Conservation (phyloP, 2,113 vertebrate species). For the Mohoua ochrocephala region DNA sequence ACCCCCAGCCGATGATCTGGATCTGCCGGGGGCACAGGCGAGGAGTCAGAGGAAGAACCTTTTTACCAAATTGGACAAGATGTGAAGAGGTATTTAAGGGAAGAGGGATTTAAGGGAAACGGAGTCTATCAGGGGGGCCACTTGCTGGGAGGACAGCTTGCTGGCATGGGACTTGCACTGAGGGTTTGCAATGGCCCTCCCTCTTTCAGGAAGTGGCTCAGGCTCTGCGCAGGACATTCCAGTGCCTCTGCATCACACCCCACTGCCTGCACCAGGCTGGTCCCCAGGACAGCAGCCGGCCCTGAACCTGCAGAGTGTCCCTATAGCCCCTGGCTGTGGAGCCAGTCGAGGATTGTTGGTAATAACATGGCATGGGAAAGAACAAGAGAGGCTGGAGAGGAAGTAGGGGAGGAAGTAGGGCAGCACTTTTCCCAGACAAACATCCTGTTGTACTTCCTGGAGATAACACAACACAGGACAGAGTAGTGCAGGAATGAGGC, state of each 20-base stretch:
- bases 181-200: background rate
- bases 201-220: background rate
- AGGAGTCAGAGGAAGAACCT: background rate
- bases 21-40: background rate
- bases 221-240: background rate
- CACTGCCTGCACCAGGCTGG: background rate
- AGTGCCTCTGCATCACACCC: background rate
- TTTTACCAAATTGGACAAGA: background rate
- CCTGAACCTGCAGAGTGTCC: background rate
- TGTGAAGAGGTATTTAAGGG: background rate
- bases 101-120: background rate
- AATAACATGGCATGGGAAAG: background rate
- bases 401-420: background rate
- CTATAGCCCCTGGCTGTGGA: background rate
- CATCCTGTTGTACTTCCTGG: background rate
- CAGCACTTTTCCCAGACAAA: background rate
- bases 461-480: background rate
- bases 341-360: background rate
- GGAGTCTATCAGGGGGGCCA: no score
- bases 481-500: background rate
- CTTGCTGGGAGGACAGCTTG: background rate
- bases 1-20: background rate
- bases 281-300: background rate
- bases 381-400: background rate
- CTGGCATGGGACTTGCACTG: background rate